Evolutionary conservation across 2,888 invertebrate species (phyloP), one percentile per base, ranked within the genome.

Genomic region (Desoria tigrina): DNA sequence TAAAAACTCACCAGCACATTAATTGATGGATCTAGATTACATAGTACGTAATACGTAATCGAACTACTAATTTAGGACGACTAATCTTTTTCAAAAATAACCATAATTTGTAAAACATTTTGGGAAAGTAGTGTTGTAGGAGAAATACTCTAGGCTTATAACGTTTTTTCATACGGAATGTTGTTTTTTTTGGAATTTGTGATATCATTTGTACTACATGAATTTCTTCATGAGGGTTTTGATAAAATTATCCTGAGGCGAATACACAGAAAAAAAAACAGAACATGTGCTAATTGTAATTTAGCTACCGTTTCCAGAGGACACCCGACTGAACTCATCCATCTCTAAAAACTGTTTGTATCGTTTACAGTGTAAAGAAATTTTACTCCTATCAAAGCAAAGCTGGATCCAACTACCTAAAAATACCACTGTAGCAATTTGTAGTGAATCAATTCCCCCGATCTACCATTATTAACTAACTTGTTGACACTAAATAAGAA

Each of bases 131-230:
- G 32, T 32, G 11, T 4, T 32, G 32, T 32, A 4, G 32, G 4
- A 32, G 32, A 32, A 32, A 32, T 32, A 32, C 32, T 32, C 32
- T 45, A 45, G n/a, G 21, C 21, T 21, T 45, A 45, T 45, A 45
- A 45, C 6, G 45, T 45, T 45, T 53, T 55, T 55, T 55, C 55
- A 55, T 55, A 51, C 51, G 51, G 23, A 55, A n/a, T 45, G 45
- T 45, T 9, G 39, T 39, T 39, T 51, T 14, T 18, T 55, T 55
- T 55, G 55, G 28, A 55, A 55, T 55, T 55, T 55, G 55, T 55
- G 55, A 55, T 55, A 55, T 55, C 55, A 55, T 55, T 55, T 55
- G 23, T 26, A 28, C 24, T 28, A 55, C 55, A 23, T 23, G 27
- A 26, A 51, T 51, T 51, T 51, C 51, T 45, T 45, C 45, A 45